Evolutionary conservation across 2,797 vertebrate species (phyloP).

Genomic region (Lemur catta): DNA sequence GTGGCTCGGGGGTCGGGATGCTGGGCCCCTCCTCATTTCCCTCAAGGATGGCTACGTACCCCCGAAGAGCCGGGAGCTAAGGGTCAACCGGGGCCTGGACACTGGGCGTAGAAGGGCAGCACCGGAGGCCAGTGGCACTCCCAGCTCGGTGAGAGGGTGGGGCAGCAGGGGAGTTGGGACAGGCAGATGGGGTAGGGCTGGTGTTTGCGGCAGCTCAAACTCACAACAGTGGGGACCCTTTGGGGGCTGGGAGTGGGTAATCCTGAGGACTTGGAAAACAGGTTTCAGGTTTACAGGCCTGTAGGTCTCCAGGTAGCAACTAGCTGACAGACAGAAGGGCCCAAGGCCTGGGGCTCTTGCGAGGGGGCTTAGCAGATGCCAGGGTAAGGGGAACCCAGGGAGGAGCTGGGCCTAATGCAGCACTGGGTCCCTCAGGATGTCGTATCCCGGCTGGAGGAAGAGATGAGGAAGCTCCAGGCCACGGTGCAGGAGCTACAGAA

Average conservation of each 20-base stretch:
- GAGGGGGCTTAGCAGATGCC: neutral
- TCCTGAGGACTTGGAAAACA: neutral
- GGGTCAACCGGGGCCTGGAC: conserved; percentile 91
- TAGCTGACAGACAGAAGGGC: neutral
- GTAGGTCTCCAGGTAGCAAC: neutral
- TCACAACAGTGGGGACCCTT: neutral
- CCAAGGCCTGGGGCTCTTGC: neutral
- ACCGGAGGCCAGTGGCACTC: conserved; percentile 65
- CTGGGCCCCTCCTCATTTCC: conserved; percentile 92
- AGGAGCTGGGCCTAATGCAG: neutral
- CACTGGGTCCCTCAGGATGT: conserved; percentile 38
- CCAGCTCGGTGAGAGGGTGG: conserved; percentile 53
- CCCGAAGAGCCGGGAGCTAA: conserved; percentile 92
- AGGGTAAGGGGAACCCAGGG: neutral
- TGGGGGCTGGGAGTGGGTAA: neutral
- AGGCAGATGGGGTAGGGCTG: neutral
- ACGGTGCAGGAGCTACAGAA: conserved; percentile 78
- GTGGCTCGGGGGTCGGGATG: conserved; percentile 92
- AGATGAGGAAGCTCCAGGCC: conserved; percentile 77
- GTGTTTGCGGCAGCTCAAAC: neutral
- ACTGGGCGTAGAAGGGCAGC: conserved; percentile 86
- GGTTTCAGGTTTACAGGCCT: neutral
- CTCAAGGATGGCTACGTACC: conserved; percentile 91
- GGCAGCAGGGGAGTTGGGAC: neutral
- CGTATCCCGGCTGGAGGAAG: conserved; percentile 77